phyloP scores from a whole-genome alignment of 2,113 vertebrate species.

The Sceloporus undulatus region DNA sequence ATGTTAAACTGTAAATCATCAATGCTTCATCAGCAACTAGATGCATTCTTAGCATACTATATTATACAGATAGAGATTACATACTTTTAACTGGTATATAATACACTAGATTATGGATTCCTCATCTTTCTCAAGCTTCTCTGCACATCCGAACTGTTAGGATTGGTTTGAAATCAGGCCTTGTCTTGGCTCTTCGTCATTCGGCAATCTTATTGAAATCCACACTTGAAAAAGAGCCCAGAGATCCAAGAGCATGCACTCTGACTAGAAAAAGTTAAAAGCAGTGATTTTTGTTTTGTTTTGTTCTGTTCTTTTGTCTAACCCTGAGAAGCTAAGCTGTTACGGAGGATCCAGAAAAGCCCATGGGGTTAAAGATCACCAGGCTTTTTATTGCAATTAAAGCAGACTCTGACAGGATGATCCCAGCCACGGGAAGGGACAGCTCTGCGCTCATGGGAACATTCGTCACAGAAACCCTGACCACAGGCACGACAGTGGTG shows the following conservation, averaged over 20 bases:
- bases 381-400: constrained; percentile 93
- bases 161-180: constrained; percentile 61
- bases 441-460: constrained; percentile 89
- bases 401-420: constrained; percentile 96
- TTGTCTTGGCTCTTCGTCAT: constrained; percentile 21
- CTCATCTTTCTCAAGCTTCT: constrained; percentile 61
- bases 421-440: constrained; percentile 98
- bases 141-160: constrained; percentile 41
- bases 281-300: background rate
- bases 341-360: constrained; percentile 74
- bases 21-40: constrained; percentile 59
- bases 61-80: constrained; percentile 51
- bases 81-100: constrained; percentile 68
- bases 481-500: constrained; percentile 98
- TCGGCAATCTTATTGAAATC: constrained; percentile 57
- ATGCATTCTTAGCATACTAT: constrained; percentile 62
- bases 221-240: constrained; percentile 57
- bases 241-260: constrained; percentile 73
- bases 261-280: constrained; percentile 70
- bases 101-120: constrained; percentile 70
- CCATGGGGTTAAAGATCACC: constrained; percentile 91
- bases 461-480: constrained; percentile 95
- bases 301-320: constrained; percentile 73
- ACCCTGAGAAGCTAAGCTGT: constrained; percentile 86
- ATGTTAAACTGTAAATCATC: constrained; percentile 62